phyloP scores from a whole-genome alignment of 2,113 vertebrate species.

The Tetraodon nigroviridis region DNA sequence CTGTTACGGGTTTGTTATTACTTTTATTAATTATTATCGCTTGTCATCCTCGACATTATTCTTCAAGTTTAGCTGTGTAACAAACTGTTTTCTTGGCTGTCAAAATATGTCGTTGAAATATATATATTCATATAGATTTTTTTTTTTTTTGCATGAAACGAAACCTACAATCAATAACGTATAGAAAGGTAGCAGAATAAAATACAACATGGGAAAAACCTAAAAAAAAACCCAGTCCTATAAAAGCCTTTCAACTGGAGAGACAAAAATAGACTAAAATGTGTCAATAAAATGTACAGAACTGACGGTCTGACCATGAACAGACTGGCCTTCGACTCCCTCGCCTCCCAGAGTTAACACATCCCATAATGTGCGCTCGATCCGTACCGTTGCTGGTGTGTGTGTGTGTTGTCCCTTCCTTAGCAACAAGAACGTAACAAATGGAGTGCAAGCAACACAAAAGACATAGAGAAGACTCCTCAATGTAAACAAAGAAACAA shows the following conservation, averaged over 20 bases:
- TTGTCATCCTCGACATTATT: conserved; percentile 63
- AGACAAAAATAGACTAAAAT: conserved; percentile 60
- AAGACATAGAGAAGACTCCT: conserved; percentile 49
- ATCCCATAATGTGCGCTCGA: conserved; percentile 54
- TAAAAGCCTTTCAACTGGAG: conserved; percentile 57
- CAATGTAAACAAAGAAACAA: conserved; percentile 48
- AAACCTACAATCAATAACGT: conserved; percentile 64
- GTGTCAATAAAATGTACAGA: conserved; percentile 67
- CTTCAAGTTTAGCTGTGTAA: conserved; percentile 76
- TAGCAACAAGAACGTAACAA: conserved; percentile 66
- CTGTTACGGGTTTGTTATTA: conserved; percentile 61
- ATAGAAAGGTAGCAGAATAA: conserved; percentile 67
- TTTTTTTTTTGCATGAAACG: conserved; percentile 61
- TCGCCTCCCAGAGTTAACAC: conserved; percentile 50
- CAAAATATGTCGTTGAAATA: conserved; percentile 68
- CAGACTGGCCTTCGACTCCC: conserved; percentile 59
- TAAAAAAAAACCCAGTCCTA: conserved; percentile 48
- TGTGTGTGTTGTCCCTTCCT: conserved; percentile 58
- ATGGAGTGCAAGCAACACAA: conserved; percentile 65
- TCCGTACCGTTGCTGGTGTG: conserved; percentile 33
- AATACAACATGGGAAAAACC: conserved; percentile 65
- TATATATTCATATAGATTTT: background rate
- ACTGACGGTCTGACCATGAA: conserved; percentile 45
- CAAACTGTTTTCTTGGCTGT: conserved; percentile 72
- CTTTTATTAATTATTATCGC: conserved; percentile 72